Conservation (phyloP, 2,113 vertebrate species). For the Pycnonotus jocosus region DNA sequence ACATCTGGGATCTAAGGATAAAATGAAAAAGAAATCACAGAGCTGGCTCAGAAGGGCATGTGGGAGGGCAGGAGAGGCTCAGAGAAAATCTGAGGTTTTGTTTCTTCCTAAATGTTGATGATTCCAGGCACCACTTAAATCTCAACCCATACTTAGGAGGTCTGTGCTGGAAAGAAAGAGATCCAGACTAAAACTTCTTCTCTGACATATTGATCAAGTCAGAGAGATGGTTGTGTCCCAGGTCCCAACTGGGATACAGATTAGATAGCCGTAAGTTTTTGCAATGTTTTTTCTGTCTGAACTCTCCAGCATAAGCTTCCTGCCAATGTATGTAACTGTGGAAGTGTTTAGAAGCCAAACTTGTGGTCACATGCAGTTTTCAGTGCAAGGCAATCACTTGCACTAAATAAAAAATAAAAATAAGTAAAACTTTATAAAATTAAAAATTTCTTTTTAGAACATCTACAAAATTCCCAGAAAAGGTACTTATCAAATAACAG, state of each 20-base stretch:
- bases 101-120: not conserved
- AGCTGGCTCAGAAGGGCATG: not conserved
- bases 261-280: not conserved
- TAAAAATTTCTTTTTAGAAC: not conserved
- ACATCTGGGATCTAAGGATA: not conserved
- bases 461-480: not conserved
- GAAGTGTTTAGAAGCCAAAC: not conserved
- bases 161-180: not conserved
- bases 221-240: not conserved
- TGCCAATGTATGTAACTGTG: not conserved
- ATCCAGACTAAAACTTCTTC: not conserved
- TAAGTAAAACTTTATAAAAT: not conserved
- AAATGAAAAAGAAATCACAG: not conserved
- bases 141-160: not conserved
- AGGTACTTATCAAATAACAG: not conserved
- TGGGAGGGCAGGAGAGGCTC: not conserved
- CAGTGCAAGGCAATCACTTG: not conserved
- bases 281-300: not conserved
- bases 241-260: not conserved
- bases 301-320: not conserved
- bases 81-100: not conserved
- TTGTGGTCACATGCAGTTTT: not conserved
- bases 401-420: not conserved
- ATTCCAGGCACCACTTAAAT: not conserved
- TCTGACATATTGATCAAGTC: not conserved